Percentiles rank a stretch among this genome's conserved stretches.
Conservation (phyloP, 2,888 invertebrate genomes). For the Asteroscopus sphinx region DNA sequence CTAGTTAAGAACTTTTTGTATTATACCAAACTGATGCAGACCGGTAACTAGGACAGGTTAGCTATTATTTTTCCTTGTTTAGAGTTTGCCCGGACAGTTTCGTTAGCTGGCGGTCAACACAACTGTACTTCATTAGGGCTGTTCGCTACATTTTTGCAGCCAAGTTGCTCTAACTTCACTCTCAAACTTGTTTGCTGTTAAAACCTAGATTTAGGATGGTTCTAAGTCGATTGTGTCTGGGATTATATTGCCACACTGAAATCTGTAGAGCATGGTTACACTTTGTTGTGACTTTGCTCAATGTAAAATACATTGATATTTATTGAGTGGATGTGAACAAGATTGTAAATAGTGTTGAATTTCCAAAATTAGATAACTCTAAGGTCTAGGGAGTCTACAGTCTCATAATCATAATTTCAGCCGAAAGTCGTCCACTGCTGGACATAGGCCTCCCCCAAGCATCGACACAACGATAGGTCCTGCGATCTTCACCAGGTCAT, state of each 20-base stretch:
- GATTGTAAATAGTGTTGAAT: not conserved
- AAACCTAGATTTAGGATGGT: conserved; percentile 18
- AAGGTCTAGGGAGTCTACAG: no score
- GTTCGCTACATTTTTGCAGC: conserved; percentile 35
- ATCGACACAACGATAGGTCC: no score
- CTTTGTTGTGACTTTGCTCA: conserved; percentile 36
- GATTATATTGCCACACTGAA: conserved; percentile 29
- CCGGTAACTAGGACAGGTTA: conserved; percentile 3
- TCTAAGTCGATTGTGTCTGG: conserved; percentile 21
- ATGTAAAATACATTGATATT: conserved; percentile 10
- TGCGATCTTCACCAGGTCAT: no score
- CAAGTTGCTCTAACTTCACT: conserved; percentile 22
- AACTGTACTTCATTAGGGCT: conserved; percentile 34
- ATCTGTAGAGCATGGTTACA: conserved; percentile 22
- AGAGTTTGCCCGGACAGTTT: conserved; percentile 13
- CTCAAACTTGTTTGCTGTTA: conserved; percentile 18
- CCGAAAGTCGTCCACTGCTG: no score
- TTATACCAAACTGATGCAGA: conserved; percentile 2
- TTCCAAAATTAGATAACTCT: no score
- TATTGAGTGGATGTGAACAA: not conserved
- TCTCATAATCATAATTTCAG: no score
- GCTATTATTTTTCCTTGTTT: conserved; percentile 37
- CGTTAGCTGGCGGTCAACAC: conserved; percentile 16
- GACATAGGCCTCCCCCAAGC: no score
- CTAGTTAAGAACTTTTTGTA: conserved; percentile 10